These are phyloP conservation scores for Callosobruchus maculatus DNA, from an alignment of 2,888 invertebrate species.

Conservation along the genomic window DNA sequence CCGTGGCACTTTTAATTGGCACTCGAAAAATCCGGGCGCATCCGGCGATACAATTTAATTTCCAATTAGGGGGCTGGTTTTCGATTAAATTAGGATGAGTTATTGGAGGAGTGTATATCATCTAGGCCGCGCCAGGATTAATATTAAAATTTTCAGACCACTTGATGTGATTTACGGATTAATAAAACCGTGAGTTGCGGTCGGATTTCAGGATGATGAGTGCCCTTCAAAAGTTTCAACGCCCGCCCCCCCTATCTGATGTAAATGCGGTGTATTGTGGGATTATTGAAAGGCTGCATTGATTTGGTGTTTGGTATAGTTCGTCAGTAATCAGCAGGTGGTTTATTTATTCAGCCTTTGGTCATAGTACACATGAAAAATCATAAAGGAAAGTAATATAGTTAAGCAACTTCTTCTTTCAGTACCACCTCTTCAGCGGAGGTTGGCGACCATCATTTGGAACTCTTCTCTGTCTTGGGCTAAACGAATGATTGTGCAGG, in stretches of 20 bases:
- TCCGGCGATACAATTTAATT: background rate
- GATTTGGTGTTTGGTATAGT: background rate
- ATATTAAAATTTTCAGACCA: background rate
- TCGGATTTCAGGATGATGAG: background rate
- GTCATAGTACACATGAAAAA: too few relatives aligned
- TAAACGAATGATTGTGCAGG: too few relatives aligned
- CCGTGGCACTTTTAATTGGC: background rate
- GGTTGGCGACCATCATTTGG: too few relatives aligned
- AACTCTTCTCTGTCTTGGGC: too few relatives aligned
- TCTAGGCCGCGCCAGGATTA: background rate
- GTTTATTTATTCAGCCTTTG: background rate
- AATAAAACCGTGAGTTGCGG: background rate
- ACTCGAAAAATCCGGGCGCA: background rate
- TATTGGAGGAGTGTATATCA: background rate
- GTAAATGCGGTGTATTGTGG: background rate
- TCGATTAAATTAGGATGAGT: background rate
- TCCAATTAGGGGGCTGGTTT: too few relatives aligned
- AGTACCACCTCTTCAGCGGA: too few relatives aligned
- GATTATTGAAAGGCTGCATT: background rate
- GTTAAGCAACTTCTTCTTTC: too few relatives aligned
- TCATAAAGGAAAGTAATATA: too few relatives aligned
- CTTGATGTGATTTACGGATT: background rate
- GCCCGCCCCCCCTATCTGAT: too few relatives aligned
- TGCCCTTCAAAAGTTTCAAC: background rate
- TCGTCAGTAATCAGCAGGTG: background rate